Conservation (phyloP, 2,797 vertebrate species). For the Natrix natrix region DNA sequence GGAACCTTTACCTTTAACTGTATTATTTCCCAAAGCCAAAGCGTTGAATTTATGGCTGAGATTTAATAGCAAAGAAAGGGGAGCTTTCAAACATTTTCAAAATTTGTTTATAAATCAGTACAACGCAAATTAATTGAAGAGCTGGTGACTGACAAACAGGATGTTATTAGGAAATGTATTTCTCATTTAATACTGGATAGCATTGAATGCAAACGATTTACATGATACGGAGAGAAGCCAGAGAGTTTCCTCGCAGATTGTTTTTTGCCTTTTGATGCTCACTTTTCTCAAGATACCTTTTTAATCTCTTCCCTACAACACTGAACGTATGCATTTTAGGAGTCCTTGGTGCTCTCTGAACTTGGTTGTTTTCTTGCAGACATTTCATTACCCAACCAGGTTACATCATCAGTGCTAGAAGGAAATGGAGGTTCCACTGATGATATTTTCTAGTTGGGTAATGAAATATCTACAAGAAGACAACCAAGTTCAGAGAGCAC, state of each 20-base stretch:
- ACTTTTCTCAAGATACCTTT: not conserved
- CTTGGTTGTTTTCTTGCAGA: no score
- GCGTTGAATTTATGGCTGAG: slow-evolving; percentile 21
- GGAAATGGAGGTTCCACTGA: no score
- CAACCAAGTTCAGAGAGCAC: no score
- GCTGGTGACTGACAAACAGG: not conserved
- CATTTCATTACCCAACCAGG: no score
- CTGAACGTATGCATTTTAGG: not conserved
- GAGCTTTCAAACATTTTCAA: not conserved
- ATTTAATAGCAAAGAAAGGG: slow-evolving; percentile 37
- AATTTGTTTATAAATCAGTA: not conserved
- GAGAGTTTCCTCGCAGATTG: not conserved
- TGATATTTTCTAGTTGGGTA: no score
- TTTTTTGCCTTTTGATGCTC: not conserved
- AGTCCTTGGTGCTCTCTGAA: not conserved
- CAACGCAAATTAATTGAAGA: not conserved
- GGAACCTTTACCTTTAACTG: not conserved
- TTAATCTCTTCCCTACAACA: not conserved
- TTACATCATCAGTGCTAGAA: no score
- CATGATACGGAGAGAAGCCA: not conserved
- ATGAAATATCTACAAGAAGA: no score
- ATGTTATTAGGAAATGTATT: not conserved
- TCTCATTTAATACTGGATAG: not conserved
- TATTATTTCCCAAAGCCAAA: slow-evolving; percentile 46
- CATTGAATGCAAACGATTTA: not conserved